Percentiles rank a stretch among this genome's conserved stretches.
Conservation (phyloP, 2,113 vertebrate genomes). For the Corynorhinus townsendii region DNA sequence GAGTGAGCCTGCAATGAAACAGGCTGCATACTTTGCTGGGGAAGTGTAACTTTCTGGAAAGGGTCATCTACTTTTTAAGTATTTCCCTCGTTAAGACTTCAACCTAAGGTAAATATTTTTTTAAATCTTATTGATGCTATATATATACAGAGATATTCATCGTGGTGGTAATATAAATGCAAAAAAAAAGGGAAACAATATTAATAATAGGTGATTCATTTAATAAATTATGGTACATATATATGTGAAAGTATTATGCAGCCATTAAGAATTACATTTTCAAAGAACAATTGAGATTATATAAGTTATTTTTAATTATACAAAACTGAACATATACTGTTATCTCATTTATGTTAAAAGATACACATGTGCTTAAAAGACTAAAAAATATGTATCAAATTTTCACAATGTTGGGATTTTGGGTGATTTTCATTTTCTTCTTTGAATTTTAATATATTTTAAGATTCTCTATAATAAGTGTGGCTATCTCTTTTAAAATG, state of each 20-base stretch:
- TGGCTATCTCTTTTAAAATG: neutral
- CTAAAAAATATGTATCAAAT: neutral
- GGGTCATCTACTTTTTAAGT: neutral
- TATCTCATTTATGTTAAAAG: neutral
- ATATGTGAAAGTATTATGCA: neutral
- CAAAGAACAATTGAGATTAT: neutral
- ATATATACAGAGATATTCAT: neutral
- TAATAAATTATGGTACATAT: neutral
- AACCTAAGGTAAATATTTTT: neutral
- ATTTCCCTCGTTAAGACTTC: neutral
- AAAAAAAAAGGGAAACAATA: neutral
- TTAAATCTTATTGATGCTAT: neutral
- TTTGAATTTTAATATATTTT: conserved; percentile 4
- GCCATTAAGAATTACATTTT: conserved; percentile 21
- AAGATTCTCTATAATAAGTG: neutral
- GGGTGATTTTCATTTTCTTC: conserved; percentile 4
- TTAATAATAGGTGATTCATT: neutral
- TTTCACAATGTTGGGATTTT: neutral
- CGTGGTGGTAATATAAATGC: neutral
- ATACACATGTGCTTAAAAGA: neutral
- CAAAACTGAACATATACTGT: neutral
- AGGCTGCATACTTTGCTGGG: neutral
- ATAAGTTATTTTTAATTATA: neutral
- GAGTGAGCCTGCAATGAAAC: neutral
- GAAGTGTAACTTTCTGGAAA: neutral